Percentiles rank a stretch among this genome's conserved stretches.
These are phyloP conservation scores for Podargus strigoides DNA, from an alignment of 2,797 vertebrate genomes.

Conservation along the genomic window DNA sequence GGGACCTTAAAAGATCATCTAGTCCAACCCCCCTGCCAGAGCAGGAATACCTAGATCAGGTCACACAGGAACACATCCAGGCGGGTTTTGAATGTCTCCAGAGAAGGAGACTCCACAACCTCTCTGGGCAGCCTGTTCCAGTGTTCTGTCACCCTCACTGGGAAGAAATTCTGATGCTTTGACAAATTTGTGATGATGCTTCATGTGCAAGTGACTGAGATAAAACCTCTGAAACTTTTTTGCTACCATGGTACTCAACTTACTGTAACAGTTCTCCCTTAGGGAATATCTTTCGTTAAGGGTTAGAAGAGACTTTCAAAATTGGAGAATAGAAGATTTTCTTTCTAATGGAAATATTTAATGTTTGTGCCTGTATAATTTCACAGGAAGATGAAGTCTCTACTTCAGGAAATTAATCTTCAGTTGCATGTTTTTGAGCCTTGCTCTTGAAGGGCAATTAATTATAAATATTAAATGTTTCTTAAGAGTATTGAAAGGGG, in stretches of 20 bases:
- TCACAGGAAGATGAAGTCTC: not conserved
- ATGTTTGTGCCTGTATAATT: not conserved
- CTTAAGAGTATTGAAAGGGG: not conserved
- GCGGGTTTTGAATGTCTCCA: too few species aligned
- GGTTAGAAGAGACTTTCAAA: not conserved
- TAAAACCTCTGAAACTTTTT: not conserved
- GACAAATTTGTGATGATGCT: not conserved
- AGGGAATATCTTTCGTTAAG: not conserved
- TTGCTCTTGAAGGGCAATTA: not conserved
- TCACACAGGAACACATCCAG: too few species aligned
- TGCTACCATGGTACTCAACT: not conserved
- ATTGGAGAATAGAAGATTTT: not conserved
- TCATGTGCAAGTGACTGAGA: not conserved
- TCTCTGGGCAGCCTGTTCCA: too few species aligned
- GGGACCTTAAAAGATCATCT: too few species aligned
- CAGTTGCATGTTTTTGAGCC: not conserved
- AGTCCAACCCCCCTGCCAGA: too few species aligned
- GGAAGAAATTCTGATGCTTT: too few species aligned
- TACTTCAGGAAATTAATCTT: not conserved
- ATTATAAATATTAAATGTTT: not conserved
- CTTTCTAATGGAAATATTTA: not conserved
- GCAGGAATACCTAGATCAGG: too few species aligned
- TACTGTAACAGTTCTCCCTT: not conserved
- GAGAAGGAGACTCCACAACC: too few species aligned
- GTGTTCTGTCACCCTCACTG: too few species aligned